These are phyloP conservation scores for Chydorus sphaericus DNA, from an alignment of 2,888 invertebrate species.

Conservation along the genomic window DNA sequence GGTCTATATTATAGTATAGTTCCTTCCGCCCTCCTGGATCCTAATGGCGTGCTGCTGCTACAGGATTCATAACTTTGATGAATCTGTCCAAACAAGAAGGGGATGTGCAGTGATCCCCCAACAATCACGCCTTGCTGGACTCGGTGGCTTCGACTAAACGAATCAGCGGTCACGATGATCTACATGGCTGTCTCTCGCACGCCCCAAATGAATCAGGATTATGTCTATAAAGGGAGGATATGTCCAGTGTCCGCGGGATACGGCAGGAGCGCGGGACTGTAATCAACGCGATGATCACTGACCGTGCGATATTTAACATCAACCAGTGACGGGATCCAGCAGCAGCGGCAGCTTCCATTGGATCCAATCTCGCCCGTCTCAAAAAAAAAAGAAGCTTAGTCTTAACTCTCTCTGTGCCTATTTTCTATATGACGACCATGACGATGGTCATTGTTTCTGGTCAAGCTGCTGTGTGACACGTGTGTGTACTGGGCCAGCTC, in stretches of 20 bases:
- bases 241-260: background rate
- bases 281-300: conserved; percentile 7
- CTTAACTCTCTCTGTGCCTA: background rate
- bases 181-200: background rate
- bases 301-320: background rate
- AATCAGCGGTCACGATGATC: background rate
- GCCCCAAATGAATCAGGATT: conserved; percentile 3
- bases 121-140: background rate
- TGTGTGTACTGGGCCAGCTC: background rate
- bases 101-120: background rate
- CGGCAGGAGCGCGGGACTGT: background rate
- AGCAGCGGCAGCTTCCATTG: background rate
- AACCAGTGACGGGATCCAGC: no score
- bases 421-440: background rate
- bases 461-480: background rate
- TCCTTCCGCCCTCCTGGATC: no score
- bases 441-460: background rate
- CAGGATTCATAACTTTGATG: no score
- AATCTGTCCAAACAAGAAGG: no score
- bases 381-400: background rate
- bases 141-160: background rate
- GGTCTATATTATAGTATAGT: no score
- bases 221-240: background rate
- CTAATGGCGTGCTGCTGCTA: no score
- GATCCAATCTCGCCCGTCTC: background rate